Conservation (phyloP, 2,888 invertebrate genomes). For the Cataglyphis albicans region DNA sequence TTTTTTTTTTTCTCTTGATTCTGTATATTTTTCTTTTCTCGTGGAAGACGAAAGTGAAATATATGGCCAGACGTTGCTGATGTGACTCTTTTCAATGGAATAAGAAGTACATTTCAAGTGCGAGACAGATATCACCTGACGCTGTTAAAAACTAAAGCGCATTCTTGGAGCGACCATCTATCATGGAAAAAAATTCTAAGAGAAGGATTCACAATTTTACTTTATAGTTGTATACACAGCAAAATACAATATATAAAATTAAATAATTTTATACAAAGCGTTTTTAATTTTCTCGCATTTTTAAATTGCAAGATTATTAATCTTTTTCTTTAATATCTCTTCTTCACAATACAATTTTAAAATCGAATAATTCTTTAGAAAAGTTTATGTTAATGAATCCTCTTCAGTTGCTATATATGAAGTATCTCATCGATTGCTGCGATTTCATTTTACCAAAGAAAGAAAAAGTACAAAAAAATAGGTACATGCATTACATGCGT, state of each 20-base stretch:
- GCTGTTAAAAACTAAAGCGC: slow-evolving; percentile 3
- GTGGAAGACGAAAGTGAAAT: slow-evolving; percentile 3
- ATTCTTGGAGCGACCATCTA: slow-evolving; percentile 13
- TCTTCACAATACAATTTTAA: background rate
- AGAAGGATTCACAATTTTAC: background rate
- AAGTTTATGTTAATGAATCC: slow-evolving; percentile 11
- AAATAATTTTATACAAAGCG: slow-evolving; percentile 1
- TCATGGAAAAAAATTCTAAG: background rate
- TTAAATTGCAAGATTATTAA: background rate
- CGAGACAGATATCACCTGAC: slow-evolving; percentile 19
- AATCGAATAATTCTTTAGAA: background rate
- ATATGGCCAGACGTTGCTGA: slow-evolving; percentile 10
- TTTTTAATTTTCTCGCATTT: slow-evolving; percentile 13
- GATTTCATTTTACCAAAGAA: background rate
- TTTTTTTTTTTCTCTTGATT: background rate
- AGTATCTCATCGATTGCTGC: slow-evolving; percentile 20
- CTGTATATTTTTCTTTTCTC: slow-evolving; percentile 23
- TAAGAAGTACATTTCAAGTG: slow-evolving; percentile 29
- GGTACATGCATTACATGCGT: slow-evolving; percentile 58
- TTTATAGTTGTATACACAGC: background rate
- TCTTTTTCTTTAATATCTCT: background rate
- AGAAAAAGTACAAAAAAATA: slow-evolving; percentile 51
- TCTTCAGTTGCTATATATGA: background rate
- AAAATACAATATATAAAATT: background rate
- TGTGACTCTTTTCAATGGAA: slow-evolving; percentile 29